phyloP scores from a whole-genome alignment of 2,797 vertebrate species.

The Ispidina lecontei region DNA sequence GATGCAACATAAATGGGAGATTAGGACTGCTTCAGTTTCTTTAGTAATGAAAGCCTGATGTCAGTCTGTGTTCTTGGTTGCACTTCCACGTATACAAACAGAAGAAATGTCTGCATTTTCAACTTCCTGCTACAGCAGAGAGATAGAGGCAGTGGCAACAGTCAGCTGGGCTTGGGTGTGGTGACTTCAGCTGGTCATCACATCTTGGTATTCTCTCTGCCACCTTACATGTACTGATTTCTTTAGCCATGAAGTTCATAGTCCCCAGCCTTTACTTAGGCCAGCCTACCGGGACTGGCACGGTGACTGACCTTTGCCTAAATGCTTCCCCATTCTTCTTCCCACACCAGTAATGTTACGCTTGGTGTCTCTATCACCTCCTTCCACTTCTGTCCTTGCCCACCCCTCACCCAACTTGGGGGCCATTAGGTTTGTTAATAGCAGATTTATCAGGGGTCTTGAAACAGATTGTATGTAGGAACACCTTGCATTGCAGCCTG shows the following conservation, averaged over 20 bases:
- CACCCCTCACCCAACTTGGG: neutral
- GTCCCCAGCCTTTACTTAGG: neutral
- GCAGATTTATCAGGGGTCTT: neutral
- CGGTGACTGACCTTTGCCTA: neutral
- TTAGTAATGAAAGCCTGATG: neutral
- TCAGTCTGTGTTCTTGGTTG: neutral
- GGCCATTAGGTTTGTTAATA: neutral
- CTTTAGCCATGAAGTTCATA: neutral
- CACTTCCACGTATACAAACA: accelerated
- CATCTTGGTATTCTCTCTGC: neutral
- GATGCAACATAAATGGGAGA: neutral
- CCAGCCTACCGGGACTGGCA: accelerated
- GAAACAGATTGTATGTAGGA: neutral
- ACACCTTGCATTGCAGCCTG: neutral
- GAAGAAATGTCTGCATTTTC: accelerated
- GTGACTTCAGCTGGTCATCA: neutral
- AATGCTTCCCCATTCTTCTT: accelerated
- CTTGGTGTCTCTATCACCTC: neutral
- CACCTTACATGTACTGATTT: accelerated
- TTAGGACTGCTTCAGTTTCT: neutral
- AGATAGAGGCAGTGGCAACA: neutral
- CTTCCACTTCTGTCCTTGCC: neutral
- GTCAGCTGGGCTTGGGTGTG: neutral
- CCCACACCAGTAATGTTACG: neutral
- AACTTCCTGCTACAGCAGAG: neutral